Evolutionary conservation across 2,113 vertebrate genomes (phyloP).

Genomic region (Aldabrachelys gigantea): DNA sequence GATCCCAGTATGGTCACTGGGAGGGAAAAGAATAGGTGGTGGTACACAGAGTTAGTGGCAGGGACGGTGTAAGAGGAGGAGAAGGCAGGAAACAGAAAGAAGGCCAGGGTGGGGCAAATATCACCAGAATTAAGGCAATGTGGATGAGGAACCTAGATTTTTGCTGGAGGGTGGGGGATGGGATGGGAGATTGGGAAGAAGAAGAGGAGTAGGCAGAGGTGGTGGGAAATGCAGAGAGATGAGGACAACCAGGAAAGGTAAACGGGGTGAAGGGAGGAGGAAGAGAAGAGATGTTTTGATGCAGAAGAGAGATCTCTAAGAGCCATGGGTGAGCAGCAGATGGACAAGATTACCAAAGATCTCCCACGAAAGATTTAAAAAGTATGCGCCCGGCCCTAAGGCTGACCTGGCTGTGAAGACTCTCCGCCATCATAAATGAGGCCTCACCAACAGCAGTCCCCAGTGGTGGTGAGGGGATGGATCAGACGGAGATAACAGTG

Average conservation of each 20-base stretch:
- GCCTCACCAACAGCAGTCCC: too few species aligned
- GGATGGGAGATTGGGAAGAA: background rate
- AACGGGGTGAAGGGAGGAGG: background rate
- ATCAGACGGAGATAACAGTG: background rate
- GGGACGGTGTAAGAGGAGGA: background rate
- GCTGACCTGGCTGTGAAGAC: background rate
- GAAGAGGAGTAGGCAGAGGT: background rate
- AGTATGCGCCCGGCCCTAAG: background rate
- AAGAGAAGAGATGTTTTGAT: too few species aligned
- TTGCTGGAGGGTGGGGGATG: background rate
- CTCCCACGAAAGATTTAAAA: background rate
- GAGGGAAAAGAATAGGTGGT: too few species aligned
- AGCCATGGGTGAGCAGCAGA: background rate
- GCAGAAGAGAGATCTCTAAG: too few species aligned
- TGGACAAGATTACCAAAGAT: background rate
- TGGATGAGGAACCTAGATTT: background rate
- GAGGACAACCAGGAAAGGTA: background rate
- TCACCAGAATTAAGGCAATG: background rate
- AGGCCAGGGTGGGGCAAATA: background rate
- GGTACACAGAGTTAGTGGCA: background rate
- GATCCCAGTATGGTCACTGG: too few species aligned
- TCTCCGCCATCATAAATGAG: background rate
- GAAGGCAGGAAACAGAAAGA: background rate
- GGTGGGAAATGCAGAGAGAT: background rate
- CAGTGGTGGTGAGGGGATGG: background rate